Percentiles rank a stretch among this genome's conserved stretches.
Evolutionary conservation across 2,113 vertebrate species (phyloP).

Genomic region (Chinchilla lanigera): DNA sequence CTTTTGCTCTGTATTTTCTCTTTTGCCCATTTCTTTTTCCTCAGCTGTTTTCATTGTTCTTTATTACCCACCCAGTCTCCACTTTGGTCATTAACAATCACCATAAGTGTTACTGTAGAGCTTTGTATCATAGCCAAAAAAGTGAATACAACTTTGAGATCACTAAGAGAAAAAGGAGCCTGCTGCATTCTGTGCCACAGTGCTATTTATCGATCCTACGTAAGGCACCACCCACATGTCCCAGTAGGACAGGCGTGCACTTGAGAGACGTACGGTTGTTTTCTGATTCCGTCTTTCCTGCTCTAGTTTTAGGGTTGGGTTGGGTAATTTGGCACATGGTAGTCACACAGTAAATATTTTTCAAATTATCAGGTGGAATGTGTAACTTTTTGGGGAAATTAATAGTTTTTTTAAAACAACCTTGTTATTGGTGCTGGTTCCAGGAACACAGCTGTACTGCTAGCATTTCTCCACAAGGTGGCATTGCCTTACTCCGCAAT

Average conservation of each 20-base stretch:
- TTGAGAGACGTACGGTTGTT: background rate
- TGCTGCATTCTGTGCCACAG: background rate
- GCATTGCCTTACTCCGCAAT: background rate
- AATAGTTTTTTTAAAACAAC: background rate
- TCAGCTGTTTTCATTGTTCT: background rate
- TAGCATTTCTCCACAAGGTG: conserved; percentile 53
- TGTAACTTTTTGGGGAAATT: conserved; percentile 38
- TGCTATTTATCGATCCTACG: fast-evolving
- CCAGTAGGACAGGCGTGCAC: fast-evolving
- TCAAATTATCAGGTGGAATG: background rate
- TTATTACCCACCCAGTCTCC: background rate
- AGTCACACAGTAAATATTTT: background rate
- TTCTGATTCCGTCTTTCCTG: background rate
- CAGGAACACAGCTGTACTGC: background rate
- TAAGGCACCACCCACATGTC: fast-evolving
- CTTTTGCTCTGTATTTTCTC: background rate
- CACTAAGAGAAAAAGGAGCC: background rate
- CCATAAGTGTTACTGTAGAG: background rate
- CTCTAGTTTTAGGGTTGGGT: background rate
- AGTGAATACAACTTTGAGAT: background rate
- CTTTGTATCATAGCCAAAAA: background rate
- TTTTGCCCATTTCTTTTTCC: background rate
- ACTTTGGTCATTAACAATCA: background rate
- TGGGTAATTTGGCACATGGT: background rate
- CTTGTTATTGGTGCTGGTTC: background rate